Base-by-base conservation (phyloP, 2,888 invertebrate species). In the Sycophila texana region DNA sequence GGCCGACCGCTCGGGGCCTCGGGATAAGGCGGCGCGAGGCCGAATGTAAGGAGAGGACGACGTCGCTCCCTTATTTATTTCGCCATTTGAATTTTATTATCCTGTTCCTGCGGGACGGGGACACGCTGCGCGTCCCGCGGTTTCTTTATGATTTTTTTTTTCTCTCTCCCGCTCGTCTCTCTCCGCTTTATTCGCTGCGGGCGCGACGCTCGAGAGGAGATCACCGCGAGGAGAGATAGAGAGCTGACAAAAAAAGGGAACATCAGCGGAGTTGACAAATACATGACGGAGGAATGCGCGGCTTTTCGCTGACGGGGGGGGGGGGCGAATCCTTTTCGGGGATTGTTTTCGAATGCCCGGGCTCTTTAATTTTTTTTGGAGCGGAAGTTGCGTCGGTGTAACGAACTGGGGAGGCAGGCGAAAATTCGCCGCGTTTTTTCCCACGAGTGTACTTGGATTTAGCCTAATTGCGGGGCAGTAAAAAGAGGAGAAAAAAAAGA, bases 71-170 rank as follows among this genome's bases (percentile, higher is more conserved):
- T 84, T 85, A 84, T 84, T 84, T 85, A 84, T 84, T 84, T 84
- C 84, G 84, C 83, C 87, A 89, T 90, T 89, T 88, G 89, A 90
- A 90, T 90, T 89, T 89, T 89, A 89, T 90, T 89, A 89, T 89
- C 88, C 86, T 84, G 84, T 85, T 84, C 86, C 85, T 83, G 84
- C 85, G 84, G 83, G 58, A 66, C 20, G 63, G 22, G 26, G 53
- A 70, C 47, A 53, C 55, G 67, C 67, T n/a, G n/a, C n/a, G n/a
- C n/a, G n/a, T n/a, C n/a, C n/a, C 72, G 70, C 51, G 70, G 55
- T 68, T 53, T 78, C 73, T 78, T 77, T 66, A 51, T 72, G 65
- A 20, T 60, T 26, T 16, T 60, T 70, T 65, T 70, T 57, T 1
- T 26, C 4, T 18, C 47, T 53, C 22, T 58, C 51, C 39, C 39